Conservation (phyloP, 2,113 vertebrate genomes). For the Alouatta palliata region DNA sequence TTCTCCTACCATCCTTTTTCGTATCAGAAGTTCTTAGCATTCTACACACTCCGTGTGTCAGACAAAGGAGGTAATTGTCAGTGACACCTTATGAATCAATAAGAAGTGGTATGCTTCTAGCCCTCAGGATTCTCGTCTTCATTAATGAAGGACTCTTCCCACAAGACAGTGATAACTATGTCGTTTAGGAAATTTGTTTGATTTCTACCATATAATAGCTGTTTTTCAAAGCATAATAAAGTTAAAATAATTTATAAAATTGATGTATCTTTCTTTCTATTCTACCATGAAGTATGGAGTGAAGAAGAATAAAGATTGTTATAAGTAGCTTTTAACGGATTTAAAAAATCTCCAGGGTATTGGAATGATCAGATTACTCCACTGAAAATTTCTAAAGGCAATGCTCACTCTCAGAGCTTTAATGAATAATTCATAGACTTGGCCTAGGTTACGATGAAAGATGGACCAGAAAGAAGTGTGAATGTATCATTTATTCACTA, state of each 20-base stretch:
- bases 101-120: not conserved
- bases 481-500: not conserved
- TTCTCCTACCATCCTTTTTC: not conserved
- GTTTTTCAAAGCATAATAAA: not conserved
- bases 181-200: not conserved
- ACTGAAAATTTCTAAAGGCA: constrained; percentile 23
- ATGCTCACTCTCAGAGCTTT: not conserved
- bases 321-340: not conserved
- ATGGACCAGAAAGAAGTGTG: not conserved
- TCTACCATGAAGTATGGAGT: not conserved
- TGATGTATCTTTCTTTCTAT: not conserved
- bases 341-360: not conserved
- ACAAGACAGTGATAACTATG: not conserved
- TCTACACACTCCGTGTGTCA: not conserved
- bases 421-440: not conserved
- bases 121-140: not conserved
- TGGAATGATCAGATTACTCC: not conserved
- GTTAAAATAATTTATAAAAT: constrained; percentile 24
- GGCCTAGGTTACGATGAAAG: not conserved
- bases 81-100: constrained; percentile 37
- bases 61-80: constrained; percentile 1
- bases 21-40: constrained; percentile 29
- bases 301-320: not conserved
- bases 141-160: not conserved
- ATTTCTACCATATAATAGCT: not conserved